Percentiles rank a stretch among this genome's conserved stretches.
phyloP scores from a whole-genome alignment of 2,888 invertebrate species.

The Dyspetes luteomarginatus region DNA sequence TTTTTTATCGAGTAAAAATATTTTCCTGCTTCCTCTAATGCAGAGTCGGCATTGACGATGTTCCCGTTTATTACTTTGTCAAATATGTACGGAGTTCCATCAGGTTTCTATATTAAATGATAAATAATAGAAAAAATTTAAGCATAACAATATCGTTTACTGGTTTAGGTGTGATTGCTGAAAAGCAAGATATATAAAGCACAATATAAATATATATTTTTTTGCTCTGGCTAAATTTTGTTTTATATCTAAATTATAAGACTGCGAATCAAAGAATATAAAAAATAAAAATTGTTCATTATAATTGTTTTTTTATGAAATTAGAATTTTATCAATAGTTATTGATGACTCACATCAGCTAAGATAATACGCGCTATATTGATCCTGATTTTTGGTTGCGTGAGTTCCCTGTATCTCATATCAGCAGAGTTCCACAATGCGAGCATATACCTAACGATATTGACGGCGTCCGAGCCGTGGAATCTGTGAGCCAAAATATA shows the following conservation, averaged over 20 bases:
- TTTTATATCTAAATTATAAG: too few species aligned
- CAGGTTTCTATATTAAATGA: background rate
- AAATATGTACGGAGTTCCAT: background rate
- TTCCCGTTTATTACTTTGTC: background rate
- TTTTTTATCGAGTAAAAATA: background rate
- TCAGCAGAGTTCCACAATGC: background rate
- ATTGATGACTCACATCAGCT: background rate
- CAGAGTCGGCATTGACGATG: background rate
- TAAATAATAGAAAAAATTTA: too few species aligned
- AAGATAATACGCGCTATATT: background rate
- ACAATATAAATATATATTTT: too few species aligned
- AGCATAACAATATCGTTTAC: too few species aligned
- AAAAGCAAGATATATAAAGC: too few species aligned
- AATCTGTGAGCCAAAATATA: background rate
- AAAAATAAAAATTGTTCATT: background rate
- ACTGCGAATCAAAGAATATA: background rate
- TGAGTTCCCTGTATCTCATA: background rate
- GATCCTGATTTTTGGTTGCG: background rate
- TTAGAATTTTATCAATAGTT: too few species aligned
- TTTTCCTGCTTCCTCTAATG: background rate
- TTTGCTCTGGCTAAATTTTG: too few species aligned
- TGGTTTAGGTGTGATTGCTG: too few species aligned
- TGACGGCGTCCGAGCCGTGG: background rate
- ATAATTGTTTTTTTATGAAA: background rate
- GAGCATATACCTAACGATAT: background rate